Evolutionary conservation across 1,140 invertebrate genomes (phyloP).

Genomic region (Bombus picipes): DNA sequence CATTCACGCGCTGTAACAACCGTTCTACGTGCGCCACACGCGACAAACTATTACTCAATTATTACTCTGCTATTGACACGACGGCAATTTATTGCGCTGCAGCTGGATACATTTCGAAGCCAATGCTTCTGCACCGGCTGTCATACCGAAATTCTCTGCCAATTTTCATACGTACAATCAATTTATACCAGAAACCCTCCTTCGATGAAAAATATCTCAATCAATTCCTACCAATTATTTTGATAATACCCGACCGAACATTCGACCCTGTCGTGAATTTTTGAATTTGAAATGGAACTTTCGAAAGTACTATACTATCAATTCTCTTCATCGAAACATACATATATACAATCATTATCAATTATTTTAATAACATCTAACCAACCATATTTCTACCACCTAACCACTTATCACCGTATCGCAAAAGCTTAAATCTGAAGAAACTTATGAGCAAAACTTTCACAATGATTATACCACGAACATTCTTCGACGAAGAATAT

Average conservation of each 20-base stretch:
- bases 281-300: neutral
- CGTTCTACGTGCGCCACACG: neutral
- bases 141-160: neutral
- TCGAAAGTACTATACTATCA: neutral
- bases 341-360: neutral
- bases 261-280: neutral
- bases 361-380: neutral
- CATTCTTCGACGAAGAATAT: no score
- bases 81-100: constrained; percentile 8
- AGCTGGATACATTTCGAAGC: neutral
- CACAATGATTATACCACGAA: no score
- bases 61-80: constrained; percentile 31
- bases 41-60: constrained; percentile 30
- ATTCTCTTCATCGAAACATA: neutral
- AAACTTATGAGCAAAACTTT: no score
- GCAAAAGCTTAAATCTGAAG: no score
- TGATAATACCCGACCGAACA: neutral
- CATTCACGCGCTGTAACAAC: constrained; percentile 14
- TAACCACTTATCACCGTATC: no score
- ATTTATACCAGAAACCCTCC: neutral
- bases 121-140: neutral
- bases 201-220: neutral
- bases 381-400: no score
- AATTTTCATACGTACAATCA: neutral
- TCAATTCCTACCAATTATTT: neutral